Percentiles rank a stretch among this genome's conserved stretches.
Evolutionary conservation across 2,113 vertebrate species (phyloP).

Genomic region (Tamias sibiricus): DNA sequence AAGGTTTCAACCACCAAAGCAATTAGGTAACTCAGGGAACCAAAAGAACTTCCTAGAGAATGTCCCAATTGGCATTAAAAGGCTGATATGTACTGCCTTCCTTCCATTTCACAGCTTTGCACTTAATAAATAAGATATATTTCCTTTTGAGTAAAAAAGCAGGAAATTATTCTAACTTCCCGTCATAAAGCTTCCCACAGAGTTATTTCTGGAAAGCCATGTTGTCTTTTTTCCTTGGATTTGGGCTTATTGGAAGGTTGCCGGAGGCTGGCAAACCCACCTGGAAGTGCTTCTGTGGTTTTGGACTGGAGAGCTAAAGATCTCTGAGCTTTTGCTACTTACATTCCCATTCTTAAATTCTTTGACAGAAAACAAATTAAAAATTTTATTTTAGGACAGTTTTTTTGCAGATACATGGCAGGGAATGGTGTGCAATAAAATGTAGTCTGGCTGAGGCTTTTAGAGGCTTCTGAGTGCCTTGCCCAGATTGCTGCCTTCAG

Average conservation of each 20-base stretch:
- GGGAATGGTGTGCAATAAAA: not conserved
- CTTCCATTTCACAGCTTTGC: not conserved
- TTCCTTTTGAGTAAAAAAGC: constrained; percentile 53
- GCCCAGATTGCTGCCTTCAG: not conserved
- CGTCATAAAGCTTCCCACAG: constrained; percentile 61
- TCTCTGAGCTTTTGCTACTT: not conserved
- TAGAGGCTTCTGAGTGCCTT: not conserved
- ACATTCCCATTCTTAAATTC: constrained; percentile 46
- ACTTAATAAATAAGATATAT: constrained; percentile 44
- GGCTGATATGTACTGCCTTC: not conserved
- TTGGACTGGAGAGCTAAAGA: not conserved
- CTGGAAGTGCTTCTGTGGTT: constrained; percentile 39
- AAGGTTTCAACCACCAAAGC: not conserved
- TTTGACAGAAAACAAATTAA: constrained; percentile 35
- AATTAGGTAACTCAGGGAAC: constrained; percentile 64
- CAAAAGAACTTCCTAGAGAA: constrained; percentile 43
- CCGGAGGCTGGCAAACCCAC: constrained; percentile 55
- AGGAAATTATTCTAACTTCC: constrained; percentile 54
- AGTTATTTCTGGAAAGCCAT: constrained; percentile 35
- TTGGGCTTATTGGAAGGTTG: constrained; percentile 18
- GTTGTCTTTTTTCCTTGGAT: not conserved
- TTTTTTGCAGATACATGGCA: constrained; percentile 20
- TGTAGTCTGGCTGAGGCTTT: not conserved
- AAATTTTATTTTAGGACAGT: constrained; percentile 20
- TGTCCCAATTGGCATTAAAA: constrained; percentile 53